phyloP scores from a whole-genome alignment of 2,797 vertebrate genomes.

The Hyperoplus lanceolatus region DNA sequence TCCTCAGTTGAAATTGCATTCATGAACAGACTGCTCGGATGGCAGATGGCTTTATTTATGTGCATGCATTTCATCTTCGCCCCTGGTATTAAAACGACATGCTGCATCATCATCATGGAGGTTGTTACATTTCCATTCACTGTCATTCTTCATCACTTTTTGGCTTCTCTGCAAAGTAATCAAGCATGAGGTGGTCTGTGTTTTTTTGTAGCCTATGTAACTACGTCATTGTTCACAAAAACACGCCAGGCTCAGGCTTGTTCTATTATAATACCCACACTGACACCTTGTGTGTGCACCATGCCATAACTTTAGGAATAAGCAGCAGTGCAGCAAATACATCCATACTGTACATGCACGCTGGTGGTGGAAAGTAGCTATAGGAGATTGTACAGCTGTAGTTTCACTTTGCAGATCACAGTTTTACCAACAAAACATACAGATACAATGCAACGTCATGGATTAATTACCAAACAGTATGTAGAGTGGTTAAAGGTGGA shows the following conservation, averaged over 20 bases:
- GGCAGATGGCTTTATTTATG: conserved; percentile 24
- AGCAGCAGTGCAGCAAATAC: background rate
- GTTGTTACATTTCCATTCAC: conserved; percentile 12
- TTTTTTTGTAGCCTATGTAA: conserved; percentile 15
- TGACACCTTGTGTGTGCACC: conserved; percentile 56
- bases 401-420: background rate
- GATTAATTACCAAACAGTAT: background rate
- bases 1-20: conserved; percentile 28
- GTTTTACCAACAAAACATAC: background rate
- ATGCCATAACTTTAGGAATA: conserved; percentile 20
- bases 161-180: conserved; percentile 18
- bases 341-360: background rate
- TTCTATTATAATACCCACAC: conserved; percentile 31
- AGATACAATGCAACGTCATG: background rate
- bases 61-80: background rate
- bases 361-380: background rate
- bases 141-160: background rate
- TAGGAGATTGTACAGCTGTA: background rate
- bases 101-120: background rate
- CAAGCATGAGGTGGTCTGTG: background rate
- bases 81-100: conserved; percentile 4
- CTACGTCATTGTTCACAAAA: conserved; percentile 35
- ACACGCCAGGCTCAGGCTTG: background rate
- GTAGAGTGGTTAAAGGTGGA: background rate
- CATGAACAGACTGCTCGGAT: conserved; percentile 1